A percentile compares a stretch with the other conserved stretches of the same genome.
phyloP scores from a whole-genome alignment of 2,888 invertebrate genomes.

The Podabrus alpinus region DNA sequence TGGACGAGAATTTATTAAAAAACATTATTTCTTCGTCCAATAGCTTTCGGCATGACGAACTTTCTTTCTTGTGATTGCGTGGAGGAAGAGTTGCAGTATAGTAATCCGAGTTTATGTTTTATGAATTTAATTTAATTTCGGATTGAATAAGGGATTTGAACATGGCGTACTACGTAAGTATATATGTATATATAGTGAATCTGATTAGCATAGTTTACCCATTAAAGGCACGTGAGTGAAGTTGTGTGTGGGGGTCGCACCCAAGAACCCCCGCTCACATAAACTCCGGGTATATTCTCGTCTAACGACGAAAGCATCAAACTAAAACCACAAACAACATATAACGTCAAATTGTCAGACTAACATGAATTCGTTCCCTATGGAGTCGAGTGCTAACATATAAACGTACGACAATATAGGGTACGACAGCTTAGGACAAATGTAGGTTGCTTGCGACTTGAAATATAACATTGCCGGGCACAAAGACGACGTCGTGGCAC shows the following conservation, averaged over 20 bases:
- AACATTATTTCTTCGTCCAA: background rate
- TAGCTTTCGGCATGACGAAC: background rate
- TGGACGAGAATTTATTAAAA: background rate
- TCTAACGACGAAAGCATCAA: constrained; percentile 29
- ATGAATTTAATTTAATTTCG: constrained; percentile 22
- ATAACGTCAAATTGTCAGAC: constrained; percentile 32
- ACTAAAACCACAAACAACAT: constrained; percentile 27
- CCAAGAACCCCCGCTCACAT: constrained; percentile 8
- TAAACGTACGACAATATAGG: constrained; percentile 12
- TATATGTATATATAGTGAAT: constrained; percentile 18
- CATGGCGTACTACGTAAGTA: constrained; percentile 22
- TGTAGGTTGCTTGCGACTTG: background rate
- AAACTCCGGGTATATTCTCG: constrained; percentile 12
- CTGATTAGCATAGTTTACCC: constrained; percentile 27
- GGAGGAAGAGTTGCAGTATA: background rate
- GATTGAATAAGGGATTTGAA: constrained; percentile 14
- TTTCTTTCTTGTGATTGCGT: background rate
- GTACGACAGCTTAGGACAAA: constrained; percentile 13
- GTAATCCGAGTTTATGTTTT: background rate
- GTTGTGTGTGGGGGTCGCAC: constrained; percentile 7
- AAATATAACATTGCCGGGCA: background rate
- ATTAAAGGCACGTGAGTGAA: constrained; percentile 25
- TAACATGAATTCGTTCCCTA: constrained; percentile 21
- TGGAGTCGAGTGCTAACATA: constrained; percentile 6
- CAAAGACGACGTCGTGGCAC: background rate